phyloP scores from a whole-genome alignment of 2,888 invertebrate species.

The Philereme transversata region DNA sequence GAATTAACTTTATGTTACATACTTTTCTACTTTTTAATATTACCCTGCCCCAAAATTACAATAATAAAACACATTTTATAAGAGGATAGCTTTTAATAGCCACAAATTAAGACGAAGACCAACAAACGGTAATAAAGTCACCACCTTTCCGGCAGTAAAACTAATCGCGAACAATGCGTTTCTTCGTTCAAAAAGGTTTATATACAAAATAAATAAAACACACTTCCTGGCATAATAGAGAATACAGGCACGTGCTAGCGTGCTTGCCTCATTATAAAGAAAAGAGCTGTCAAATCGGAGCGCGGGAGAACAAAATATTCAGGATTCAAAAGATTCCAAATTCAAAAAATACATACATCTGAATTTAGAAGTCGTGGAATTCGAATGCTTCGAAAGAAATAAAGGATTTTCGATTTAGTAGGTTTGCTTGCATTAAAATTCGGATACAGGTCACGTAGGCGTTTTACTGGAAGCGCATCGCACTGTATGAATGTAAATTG shows the following conservation, averaged over 20 bases:
- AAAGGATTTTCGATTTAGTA: conserved; percentile 44
- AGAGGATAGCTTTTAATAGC: not conserved
- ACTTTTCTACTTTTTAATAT: conserved; percentile 8
- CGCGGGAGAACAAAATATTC: conserved; percentile 45
- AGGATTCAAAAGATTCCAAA: conserved; percentile 44
- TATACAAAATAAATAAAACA: conserved; percentile 36
- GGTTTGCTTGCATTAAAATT: conserved; percentile 46
- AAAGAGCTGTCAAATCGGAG: conserved; percentile 45
- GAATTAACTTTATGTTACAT: too few species aligned
- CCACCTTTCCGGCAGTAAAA: conserved; percentile 36
- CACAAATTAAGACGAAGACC: conserved; percentile 28
- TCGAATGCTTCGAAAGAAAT: conserved; percentile 34
- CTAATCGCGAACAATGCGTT: conserved; percentile 38
- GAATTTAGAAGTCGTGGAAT: conserved; percentile 40
- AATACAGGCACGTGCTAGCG: conserved; percentile 41
- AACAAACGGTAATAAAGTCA: conserved; percentile 28
- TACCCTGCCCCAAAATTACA: conserved; percentile 12
- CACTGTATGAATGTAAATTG: conserved; percentile 48
- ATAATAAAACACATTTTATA: conserved; percentile 22
- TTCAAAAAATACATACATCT: conserved; percentile 43
- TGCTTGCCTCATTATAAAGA: conserved; percentile 39
- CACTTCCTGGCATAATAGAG: conserved; percentile 42
- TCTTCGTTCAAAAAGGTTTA: conserved; percentile 35
- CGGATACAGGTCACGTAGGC: conserved; percentile 54
- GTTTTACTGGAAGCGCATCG: conserved; percentile 50